Conservation (phyloP, 2,113 vertebrate genomes). For the Campylomormyrus tamandua region DNA sequence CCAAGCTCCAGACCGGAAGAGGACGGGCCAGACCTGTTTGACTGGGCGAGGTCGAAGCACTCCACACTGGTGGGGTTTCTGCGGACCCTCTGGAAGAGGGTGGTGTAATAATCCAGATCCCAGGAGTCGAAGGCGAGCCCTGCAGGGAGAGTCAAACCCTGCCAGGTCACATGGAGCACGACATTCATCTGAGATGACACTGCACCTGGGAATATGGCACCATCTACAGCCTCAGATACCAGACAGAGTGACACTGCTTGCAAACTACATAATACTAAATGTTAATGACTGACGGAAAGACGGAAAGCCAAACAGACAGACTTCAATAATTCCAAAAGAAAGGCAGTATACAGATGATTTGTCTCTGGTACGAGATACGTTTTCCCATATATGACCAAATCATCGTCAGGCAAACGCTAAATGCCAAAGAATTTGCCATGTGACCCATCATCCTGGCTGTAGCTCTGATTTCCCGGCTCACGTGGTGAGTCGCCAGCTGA, state of each 20-base stretch:
- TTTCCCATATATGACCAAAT: neutral
- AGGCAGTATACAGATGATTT: neutral
- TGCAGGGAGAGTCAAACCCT: constrained; percentile 32
- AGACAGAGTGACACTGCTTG: neutral
- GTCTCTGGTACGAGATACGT: neutral
- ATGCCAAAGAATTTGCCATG: neutral
- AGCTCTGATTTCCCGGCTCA: neutral
- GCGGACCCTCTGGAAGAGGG: constrained; percentile 68
- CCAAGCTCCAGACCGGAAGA: neutral
- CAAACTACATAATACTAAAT: neutral
- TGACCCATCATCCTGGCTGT: neutral
- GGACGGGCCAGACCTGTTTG: constrained; percentile 70
- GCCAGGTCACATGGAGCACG: neutral
- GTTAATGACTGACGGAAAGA: neutral
- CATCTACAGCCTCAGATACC: neutral
- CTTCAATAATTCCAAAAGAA: neutral
- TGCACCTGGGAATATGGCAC: neutral
- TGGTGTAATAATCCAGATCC: constrained; percentile 82
- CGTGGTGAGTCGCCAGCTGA: neutral
- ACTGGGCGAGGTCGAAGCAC: constrained; percentile 85
- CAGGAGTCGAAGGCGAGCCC: constrained; percentile 81
- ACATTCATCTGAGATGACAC: neutral
- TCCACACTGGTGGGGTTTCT: constrained; percentile 83
- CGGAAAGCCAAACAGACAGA: neutral
- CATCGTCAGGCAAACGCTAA: neutral